A percentile compares a stretch with the other conserved stretches of the same genome.
These are phyloP conservation scores for Drosophila infuscata DNA, from an alignment of 2,888 invertebrate genomes.

Conservation along the genomic window DNA sequence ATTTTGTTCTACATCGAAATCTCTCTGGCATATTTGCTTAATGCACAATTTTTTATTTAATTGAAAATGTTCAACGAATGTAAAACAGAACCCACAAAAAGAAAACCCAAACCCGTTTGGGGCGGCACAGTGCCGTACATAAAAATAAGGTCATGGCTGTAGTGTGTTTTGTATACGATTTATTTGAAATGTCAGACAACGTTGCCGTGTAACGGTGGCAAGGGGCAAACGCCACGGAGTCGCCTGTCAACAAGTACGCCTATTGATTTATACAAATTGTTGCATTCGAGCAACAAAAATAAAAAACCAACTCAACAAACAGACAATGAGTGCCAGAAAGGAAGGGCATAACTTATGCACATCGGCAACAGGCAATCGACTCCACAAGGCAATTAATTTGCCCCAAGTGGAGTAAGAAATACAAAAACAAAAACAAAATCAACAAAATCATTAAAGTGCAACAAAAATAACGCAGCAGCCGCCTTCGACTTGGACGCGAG, in stretches of 20 bases:
- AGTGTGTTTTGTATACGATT: slow-evolving; percentile 33
- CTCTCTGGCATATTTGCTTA: not conserved
- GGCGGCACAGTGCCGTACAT: slow-evolving; percentile 69
- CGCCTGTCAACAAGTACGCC: slow-evolving; percentile 66
- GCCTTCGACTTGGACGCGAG: slow-evolving; percentile 8
- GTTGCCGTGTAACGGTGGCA: slow-evolving; percentile 37
- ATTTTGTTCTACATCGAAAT: not conserved
- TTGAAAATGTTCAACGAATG: slow-evolving; percentile 1
- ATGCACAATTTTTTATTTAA: slow-evolving; percentile 2
- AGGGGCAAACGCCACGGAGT: slow-evolving; percentile 25
- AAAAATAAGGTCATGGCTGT: slow-evolving; percentile 62
- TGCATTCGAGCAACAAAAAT: slow-evolving; percentile 31
- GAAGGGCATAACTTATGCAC: slow-evolving; percentile 65
- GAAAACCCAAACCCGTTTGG: not conserved
- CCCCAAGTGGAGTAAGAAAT: slow-evolving; percentile 34
- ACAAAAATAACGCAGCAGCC: slow-evolving; percentile 51
- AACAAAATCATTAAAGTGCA: slow-evolving; percentile 50
- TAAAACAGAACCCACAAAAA: not conserved
- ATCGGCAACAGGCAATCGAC: slow-evolving; percentile 38
- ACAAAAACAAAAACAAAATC: slow-evolving; percentile 19
- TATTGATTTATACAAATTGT: slow-evolving; percentile 73
- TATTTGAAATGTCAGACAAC: slow-evolving; percentile 34
- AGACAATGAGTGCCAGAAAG: slow-evolving; percentile 4
- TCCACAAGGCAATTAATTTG: slow-evolving; percentile 69
- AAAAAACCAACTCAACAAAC: not conserved